Conservation (phyloP, 2,113 vertebrate genomes). For the Athene noctua region DNA sequence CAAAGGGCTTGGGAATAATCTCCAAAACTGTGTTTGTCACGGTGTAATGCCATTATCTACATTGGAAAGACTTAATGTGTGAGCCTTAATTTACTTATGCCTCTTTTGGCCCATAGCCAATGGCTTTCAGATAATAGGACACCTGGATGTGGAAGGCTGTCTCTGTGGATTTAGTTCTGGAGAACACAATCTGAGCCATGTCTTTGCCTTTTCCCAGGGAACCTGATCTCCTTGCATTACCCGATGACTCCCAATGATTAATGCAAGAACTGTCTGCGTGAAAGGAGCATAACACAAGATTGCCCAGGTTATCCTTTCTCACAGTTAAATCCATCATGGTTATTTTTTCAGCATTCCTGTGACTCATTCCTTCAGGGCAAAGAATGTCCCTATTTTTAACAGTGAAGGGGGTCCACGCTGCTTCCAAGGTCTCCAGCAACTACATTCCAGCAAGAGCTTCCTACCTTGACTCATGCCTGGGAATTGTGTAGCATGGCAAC, state of each 20-base stretch:
- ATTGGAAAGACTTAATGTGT: neutral
- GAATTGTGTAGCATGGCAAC: neutral
- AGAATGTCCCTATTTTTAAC: neutral
- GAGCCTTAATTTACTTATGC: slow-evolving; percentile 1
- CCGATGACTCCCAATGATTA: neutral
- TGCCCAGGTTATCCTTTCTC: neutral
- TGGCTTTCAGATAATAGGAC: neutral
- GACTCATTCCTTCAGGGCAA: neutral
- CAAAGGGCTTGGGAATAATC: neutral
- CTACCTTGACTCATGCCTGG: rapidly evolving
- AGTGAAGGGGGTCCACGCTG: rapidly evolving
- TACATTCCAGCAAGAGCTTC: neutral
- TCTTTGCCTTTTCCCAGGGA: neutral
- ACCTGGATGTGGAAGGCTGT: neutral
- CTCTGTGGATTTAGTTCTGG: neutral
- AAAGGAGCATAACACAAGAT: neutral
- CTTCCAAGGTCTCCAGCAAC: neutral
- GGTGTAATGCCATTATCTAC: neutral
- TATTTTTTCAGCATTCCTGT: neutral
- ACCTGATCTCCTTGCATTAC: neutral
- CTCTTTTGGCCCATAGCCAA: neutral
- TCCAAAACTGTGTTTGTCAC: neutral
- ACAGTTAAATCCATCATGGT: neutral
- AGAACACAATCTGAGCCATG: neutral
- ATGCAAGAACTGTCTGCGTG: neutral